phyloP scores from a whole-genome alignment of 1,140 invertebrate species.

The Drosophila lowei region DNA sequence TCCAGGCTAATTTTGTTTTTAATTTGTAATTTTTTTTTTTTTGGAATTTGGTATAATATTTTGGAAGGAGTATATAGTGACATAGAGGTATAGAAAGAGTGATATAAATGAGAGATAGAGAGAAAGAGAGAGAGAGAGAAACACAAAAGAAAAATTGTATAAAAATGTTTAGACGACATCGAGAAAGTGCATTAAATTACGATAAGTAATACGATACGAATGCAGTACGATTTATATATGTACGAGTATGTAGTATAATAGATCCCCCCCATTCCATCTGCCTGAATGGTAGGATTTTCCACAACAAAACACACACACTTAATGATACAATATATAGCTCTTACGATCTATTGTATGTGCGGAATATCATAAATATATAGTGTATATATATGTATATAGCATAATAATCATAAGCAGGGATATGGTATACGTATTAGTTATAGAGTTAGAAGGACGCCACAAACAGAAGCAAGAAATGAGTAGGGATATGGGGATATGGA shows the following conservation, averaged over 20 bases:
- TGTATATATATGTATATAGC: background rate
- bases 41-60: constrained; percentile 30
- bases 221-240: constrained; percentile 26
- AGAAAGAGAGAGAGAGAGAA: constrained; percentile 50
- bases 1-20: constrained; percentile 85
- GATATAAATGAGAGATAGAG: constrained; percentile 49
- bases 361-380: constrained; percentile 7
- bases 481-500: background rate
- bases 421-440: too few relatives aligned
- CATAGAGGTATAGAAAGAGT: constrained; percentile 30
- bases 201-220: constrained; percentile 38
- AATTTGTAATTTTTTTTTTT: constrained; percentile 24
- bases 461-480: constrained; percentile 11
- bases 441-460: background rate
- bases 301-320: constrained; percentile 12
- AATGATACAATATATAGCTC: constrained; percentile 1
- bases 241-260: constrained; percentile 23
- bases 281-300: constrained; percentile 11
- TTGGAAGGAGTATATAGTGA: constrained; percentile 15
- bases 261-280: constrained; percentile 2
- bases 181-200: constrained; percentile 33
- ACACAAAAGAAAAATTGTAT: constrained; percentile 35
- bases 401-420: background rate
- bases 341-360: too few relatives aligned
- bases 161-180: constrained; percentile 36